Percentiles rank a stretch among this genome's conserved stretches.
Evolutionary conservation across 53 echinoderm and acorn worm genomes (phyloP).

Genomic region (Arbacia lixula): DNA sequence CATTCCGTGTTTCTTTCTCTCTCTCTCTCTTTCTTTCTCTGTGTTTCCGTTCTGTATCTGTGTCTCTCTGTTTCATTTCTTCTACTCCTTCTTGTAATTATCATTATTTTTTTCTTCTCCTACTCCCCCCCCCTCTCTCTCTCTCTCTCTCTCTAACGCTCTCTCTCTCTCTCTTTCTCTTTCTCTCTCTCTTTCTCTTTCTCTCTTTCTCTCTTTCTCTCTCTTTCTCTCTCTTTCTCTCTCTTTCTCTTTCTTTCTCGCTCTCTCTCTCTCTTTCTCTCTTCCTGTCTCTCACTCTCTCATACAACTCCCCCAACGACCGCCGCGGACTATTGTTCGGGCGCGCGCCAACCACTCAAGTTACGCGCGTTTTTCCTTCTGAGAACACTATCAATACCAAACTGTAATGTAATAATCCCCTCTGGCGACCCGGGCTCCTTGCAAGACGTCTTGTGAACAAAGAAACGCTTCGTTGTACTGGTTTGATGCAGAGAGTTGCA

Average conservation of each 20-base stretch:
- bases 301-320: too few species aligned
- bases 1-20: neutral
- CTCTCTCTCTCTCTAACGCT: neutral
- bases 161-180: neutral
- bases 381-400: conserved; percentile 27
- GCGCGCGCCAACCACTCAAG: neutral
- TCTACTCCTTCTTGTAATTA: neutral
- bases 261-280: neutral
- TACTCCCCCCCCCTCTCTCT: neutral
- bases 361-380: conserved; percentile 10
- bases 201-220: neutral
- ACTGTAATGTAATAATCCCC: conserved; percentile 46
- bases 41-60: neutral
- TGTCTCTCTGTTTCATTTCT: neutral
- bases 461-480: neutral
- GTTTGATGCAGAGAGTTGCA: neutral
- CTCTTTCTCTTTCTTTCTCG: neutral
- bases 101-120: neutral
- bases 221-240: neutral
- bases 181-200: neutral
- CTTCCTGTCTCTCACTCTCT: neutral
- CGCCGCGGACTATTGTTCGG: neutral
- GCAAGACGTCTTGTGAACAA: conserved; percentile 2
- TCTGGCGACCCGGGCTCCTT: neutral
- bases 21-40: neutral